These are phyloP conservation scores for Stenichneumon culpator DNA, from an alignment of 2,888 invertebrate genomes.

Conservation along the genomic window DNA sequence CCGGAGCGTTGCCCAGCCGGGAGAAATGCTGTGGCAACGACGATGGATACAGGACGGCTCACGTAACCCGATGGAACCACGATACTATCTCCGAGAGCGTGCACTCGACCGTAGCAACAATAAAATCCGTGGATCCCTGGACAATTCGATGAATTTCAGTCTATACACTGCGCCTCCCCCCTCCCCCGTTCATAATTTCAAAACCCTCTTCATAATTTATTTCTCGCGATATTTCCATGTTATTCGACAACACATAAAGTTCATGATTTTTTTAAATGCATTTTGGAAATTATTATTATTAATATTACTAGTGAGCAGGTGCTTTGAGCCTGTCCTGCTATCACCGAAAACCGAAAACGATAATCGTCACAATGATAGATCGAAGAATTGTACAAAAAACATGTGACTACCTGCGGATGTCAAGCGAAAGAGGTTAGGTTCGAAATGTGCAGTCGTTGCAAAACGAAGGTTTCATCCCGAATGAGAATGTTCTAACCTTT, in stretches of 20 bases:
- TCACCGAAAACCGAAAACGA: too few species aligned
- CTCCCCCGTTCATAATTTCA: not conserved
- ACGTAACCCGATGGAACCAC: conserved; percentile 50
- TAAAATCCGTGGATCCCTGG: conserved; percentile 21
- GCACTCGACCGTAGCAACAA: conserved; percentile 10
- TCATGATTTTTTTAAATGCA: not conserved
- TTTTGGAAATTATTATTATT: not conserved
- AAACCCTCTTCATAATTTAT: not conserved
- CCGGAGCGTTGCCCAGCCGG: conserved; percentile 19
- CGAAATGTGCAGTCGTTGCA: too few species aligned
- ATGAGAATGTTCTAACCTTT: too few species aligned
- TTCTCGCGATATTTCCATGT: not conserved
- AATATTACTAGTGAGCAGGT: too few species aligned
- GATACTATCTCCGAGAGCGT: conserved; percentile 13
- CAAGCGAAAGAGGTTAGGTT: too few species aligned
- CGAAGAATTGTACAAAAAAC: too few species aligned
- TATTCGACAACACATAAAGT: not conserved
- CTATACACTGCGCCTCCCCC: not conserved
- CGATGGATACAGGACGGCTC: conserved; percentile 33
- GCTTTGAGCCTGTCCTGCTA: too few species aligned
- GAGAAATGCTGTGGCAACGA: conserved; percentile 8
- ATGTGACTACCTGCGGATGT: too few species aligned
- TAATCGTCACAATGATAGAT: too few species aligned
- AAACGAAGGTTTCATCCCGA: too few species aligned
- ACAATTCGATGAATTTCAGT: conserved; percentile 15